A percentile compares a stretch with the other conserved stretches of the same genome.
These are phyloP conservation scores for Dasyprocta punctata DNA, from an alignment of 2,113 vertebrate species.

Conservation along the genomic window DNA sequence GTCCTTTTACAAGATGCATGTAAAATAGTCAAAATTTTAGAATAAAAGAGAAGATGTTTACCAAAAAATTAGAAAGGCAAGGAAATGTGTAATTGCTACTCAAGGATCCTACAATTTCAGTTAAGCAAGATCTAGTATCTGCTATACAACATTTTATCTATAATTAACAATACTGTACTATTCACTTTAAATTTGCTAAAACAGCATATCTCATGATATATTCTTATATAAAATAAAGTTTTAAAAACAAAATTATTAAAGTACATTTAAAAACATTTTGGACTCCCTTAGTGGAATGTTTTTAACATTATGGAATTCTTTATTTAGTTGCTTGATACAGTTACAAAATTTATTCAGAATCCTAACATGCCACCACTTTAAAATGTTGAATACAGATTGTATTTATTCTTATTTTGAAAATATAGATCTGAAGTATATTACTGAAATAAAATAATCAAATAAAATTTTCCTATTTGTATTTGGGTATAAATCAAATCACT, in stretches of 20 bases:
- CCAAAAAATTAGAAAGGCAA: background rate
- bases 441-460: slow-evolving; percentile 1
- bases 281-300: background rate
- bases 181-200: background rate
- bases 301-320: slow-evolving; percentile 24
- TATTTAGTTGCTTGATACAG: slow-evolving; percentile 2
- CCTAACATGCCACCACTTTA: background rate
- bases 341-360: slow-evolving; percentile 45
- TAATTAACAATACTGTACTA: background rate
- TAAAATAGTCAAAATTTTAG: too few species aligned
- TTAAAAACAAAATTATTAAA: background rate
- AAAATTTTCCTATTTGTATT: background rate
- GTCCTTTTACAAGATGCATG: too few species aligned
- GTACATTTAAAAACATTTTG: background rate
- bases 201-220: background rate
- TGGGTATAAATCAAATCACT: background rate
- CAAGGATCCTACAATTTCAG: background rate
- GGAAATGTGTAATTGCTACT: background rate
- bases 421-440: background rate
- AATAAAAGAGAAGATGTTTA: too few species aligned
- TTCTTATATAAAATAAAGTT: background rate
- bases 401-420: background rate
- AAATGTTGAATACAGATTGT: background rate
- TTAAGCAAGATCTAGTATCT: background rate
- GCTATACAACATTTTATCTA: too few species aligned